Evolutionary conservation across 2,888 invertebrate species (phyloP).

Genomic region (Euproctis similis): DNA sequence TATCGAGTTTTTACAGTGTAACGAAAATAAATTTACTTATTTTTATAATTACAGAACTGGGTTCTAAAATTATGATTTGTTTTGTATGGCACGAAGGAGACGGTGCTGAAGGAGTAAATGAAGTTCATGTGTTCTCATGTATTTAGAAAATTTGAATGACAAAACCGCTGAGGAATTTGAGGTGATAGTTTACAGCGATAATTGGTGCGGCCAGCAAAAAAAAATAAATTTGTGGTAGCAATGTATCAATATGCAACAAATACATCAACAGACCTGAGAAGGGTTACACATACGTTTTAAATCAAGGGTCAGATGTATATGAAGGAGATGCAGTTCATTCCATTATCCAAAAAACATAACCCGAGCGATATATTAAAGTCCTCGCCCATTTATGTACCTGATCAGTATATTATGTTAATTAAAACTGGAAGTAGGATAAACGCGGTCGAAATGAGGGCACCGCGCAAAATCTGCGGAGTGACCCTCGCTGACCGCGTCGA

Average conservation of each 20-base stretch:
- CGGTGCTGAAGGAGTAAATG: constrained; percentile 9
- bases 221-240: constrained; percentile 1
- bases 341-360: too few species aligned
- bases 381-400: not conserved
- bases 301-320: constrained; percentile 2
- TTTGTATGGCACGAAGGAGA: constrained; percentile 14
- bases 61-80: constrained; percentile 2
- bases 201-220: constrained; percentile 1
- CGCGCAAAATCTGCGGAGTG: too few species aligned
- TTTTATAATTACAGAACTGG: constrained; percentile 2
- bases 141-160: constrained; percentile 3
- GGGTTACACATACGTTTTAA: constrained; percentile 1
- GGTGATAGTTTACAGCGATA: constrained; percentile 3
- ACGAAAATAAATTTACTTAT: constrained; percentile 4
- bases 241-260: not conserved
- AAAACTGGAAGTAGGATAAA: constrained; percentile 2
- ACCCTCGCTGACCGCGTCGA: too few species aligned
- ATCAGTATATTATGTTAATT: constrained; percentile 2
- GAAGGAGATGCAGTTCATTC: constrained; percentile 1
- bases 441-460: too few species aligned
- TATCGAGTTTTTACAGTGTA: constrained; percentile 12
- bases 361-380: not conserved
- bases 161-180: not conserved
- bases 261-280: not conserved
- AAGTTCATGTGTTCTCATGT: constrained; percentile 10